Conservation (phyloP, 2,113 vertebrate genomes). For the Piaya cayana region DNA sequence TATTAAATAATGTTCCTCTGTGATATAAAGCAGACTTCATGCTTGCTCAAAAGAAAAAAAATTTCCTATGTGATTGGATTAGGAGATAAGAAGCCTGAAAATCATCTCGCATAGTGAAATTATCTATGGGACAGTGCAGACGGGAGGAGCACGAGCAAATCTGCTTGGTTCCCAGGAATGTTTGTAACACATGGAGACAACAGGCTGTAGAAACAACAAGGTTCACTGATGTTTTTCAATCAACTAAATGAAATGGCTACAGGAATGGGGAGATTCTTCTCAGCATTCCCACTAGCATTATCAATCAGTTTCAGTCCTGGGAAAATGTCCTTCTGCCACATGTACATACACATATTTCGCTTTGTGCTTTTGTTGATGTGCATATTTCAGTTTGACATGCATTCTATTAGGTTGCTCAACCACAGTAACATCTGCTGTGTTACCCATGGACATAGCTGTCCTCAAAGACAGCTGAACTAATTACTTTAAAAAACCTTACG, state of each 20-base stretch:
- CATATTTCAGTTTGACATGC: conserved; percentile 23
- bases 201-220: neutral
- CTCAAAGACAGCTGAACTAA: conserved; percentile 31
- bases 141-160: neutral
- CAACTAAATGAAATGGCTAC: neutral
- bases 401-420: conserved; percentile 43
- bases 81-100: neutral
- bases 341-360: neutral
- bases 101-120: neutral
- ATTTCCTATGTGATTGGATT: neutral
- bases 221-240: neutral
- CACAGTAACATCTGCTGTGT: conserved; percentile 47
- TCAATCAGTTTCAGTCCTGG: conserved; percentile 21
- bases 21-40: neutral
- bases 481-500: neutral
- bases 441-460: conserved; percentile 40
- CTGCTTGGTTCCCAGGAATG: conserved; percentile 6
- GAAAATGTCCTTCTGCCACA: conserved; percentile 28
- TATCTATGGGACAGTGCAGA: neutral
- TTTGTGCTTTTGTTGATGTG: conserved; percentile 1
- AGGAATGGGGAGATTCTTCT: neutral
- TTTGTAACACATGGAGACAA: neutral
- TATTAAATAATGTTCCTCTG: neutral
- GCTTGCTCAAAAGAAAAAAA: neutral
- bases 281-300: neutral